Base-by-base conservation (phyloP, 2,113 vertebrate genomes). In the Gallinago paraguaiae region DNA sequence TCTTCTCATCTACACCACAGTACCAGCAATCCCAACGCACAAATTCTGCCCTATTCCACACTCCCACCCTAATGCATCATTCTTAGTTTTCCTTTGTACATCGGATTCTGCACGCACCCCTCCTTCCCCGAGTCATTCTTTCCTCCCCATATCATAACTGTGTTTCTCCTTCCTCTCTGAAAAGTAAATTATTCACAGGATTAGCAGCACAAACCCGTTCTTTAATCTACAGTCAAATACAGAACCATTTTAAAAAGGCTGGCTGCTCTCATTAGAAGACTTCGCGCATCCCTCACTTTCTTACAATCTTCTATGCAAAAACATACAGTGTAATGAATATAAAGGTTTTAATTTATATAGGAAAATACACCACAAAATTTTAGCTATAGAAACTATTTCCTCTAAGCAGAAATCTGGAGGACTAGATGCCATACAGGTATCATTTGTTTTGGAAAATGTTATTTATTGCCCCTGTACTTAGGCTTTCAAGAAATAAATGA, bases 121-220 rank as follows among this genome's bases (percentile, higher is more conserved):
- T 33, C 37, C 13, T 10, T 30, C 27, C 15, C 27, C 15, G 15
- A 12, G 41, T 60, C 71, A 87, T 53, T 95, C 69, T 75, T 82
- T 75, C 87, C 57, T 90, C 64, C 17, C n/a, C 78, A 33, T 23
- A 89, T 61, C 41, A 9, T 10, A 82, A 90, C 22, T 35, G 11
- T 57, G 56, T 61, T 93, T 75, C 82, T 82, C 54, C 28, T 76
- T 79, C 46, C 76, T 41, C 56, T 74, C 76, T 22, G 28, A 56
- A 63, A 74, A 92, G 88, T 77, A 80, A 93, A 93, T 91, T 93
- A 94, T 93, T 97, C 94, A 88, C 88, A 88, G 60, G 43, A 90
- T 84, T 88, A 92, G 83, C 82, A 94, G 80, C 56, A 96, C 76
- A 88, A 93, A 88, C 76, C 72, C 78, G 68, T 56, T 90, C 64